These are phyloP conservation scores for Antrozous pallidus DNA, from an alignment of 2,797 vertebrate species.

Conservation along the genomic window DNA sequence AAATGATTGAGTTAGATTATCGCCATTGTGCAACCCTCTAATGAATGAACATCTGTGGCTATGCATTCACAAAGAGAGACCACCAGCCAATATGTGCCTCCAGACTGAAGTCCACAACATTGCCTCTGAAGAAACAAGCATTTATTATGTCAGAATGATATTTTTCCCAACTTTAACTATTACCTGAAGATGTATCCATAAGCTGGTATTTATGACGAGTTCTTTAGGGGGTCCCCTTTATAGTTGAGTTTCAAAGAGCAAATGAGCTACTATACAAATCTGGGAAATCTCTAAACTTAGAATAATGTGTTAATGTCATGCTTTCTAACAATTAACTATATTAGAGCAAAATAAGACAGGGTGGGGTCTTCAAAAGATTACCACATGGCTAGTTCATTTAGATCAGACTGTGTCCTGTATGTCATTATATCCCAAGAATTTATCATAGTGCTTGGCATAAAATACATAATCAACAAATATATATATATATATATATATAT, in stretches of 20 bases:
- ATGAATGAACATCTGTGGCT: too few relatives aligned
- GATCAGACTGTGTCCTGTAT: fast-evolving
- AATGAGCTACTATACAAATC: not conserved
- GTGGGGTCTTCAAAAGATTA: not conserved
- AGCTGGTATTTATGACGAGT: not conserved
- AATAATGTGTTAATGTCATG: not conserved
- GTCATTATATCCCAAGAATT: not conserved
- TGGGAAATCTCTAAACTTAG: not conserved
- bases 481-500: too few relatives aligned
- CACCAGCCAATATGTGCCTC: not conserved
- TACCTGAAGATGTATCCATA: not conserved
- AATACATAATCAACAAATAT: not conserved
- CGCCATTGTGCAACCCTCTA: not conserved
- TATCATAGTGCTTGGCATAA: not conserved
- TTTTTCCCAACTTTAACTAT: not conserved
- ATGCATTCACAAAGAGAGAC: not conserved
- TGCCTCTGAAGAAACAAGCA: not conserved
- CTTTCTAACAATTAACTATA: not conserved
- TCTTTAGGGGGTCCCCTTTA: not conserved
- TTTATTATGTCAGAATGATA: not conserved
- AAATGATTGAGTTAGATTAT: not conserved
- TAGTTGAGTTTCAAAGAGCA: not conserved
- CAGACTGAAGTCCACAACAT: not conserved
- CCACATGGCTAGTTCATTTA: too few relatives aligned
- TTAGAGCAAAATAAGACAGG: not conserved